A percentile compares a stretch with the other conserved stretches of the same genome.
Conservation (phyloP, 2,888 invertebrate species). For the Polyommatus icarus region DNA sequence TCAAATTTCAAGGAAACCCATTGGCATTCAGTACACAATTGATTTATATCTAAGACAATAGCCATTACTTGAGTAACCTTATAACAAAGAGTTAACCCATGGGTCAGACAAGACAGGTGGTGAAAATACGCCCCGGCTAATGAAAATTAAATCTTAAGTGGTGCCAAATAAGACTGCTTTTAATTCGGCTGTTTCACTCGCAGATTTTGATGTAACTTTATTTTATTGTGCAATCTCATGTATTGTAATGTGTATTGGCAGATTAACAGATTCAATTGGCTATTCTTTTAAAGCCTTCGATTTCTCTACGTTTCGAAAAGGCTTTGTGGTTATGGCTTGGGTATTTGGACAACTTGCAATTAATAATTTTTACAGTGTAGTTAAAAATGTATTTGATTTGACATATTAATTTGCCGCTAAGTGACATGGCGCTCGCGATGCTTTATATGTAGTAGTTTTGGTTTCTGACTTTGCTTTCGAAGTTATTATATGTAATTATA, state of each 20-base stretch:
- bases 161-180: background rate
- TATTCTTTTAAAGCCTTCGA: conserved; percentile 12
- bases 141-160: background rate
- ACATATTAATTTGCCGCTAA: too few species aligned
- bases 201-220: conserved; percentile 5
- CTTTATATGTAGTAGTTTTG: too few species aligned
- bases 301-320: background rate
- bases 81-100: conserved; percentile 20
- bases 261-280: background rate
- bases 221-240: conserved; percentile 3
- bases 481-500: too few species aligned
- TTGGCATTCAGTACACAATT: conserved; percentile 24
- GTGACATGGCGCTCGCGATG: too few species aligned
- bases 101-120: conserved; percentile 27
- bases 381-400: too few species aligned
- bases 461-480: too few species aligned
- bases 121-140: background rate
- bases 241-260: conserved; percentile 15
- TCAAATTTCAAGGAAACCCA: conserved; percentile 26
- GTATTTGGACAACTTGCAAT: background rate
- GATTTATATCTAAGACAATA: conserved; percentile 28
- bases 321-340: background rate
- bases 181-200: background rate
- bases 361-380: background rate
- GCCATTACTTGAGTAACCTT: conserved; percentile 21